A percentile compares a stretch with the other conserved stretches of the same genome.
Evolutionary conservation across 2,888 invertebrate genomes (phyloP).

Genomic region (Nephrotoma flavescens): DNA sequence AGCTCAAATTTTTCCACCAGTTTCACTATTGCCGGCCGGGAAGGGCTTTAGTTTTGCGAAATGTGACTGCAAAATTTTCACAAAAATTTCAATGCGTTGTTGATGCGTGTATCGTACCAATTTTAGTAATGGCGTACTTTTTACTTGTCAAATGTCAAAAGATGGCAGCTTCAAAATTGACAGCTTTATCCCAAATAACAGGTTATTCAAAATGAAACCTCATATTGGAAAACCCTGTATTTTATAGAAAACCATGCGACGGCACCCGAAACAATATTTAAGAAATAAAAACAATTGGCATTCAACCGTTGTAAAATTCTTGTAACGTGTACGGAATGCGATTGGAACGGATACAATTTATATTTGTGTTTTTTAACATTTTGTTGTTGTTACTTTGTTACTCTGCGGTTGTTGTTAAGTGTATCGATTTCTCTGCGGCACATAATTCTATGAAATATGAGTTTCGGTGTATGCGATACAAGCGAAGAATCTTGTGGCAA

Average conservation of each 20-base stretch:
- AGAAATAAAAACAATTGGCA: neutral
- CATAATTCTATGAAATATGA: neutral
- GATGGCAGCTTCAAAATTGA: no score
- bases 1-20: no score
- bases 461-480: neutral
- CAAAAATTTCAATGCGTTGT: no score
- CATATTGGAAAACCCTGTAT: no score
- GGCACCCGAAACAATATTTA: neutral
- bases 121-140: no score
- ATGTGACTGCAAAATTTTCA: no score
- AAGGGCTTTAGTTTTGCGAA: no score
- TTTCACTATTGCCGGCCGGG: no score
- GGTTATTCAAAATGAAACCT: no score
- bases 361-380: neutral
- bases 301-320: neutral
- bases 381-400: neutral
- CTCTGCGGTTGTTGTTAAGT: neutral
- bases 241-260: neutral
- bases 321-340: neutral
- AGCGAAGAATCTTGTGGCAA: neutral
- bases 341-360: neutral
- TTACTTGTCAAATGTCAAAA: no score
- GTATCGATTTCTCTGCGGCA: neutral
- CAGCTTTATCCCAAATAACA: no score
- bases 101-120: no score